Evolutionary conservation across 2,113 vertebrate species (phyloP), one percentile per base, ranked within the genome.

Genomic region (Orientallactaga bullata): DNA sequence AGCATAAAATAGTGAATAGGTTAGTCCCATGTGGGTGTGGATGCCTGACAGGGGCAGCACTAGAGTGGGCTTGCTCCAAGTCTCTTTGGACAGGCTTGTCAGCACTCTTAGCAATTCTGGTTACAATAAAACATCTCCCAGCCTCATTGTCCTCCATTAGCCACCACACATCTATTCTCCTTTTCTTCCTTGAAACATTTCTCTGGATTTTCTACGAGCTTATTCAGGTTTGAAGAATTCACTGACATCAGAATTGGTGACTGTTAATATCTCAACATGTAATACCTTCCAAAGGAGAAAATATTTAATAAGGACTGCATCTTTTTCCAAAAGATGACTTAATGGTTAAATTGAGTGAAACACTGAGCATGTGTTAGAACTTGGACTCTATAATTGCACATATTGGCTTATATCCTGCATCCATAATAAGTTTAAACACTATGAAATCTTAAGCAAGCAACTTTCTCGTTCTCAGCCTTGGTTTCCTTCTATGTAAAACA

Each of bases 401-500:
- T 42, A 11, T 23, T 35, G 55, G 24, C 77, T 90, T 85, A 47
- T 80, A 51, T 88, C 72, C 35, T 78, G 51, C 16, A 51, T 42
- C 60, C 42, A 72, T 88, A 35, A 61, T 61, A 55, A 55, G 55
- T 90, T 90, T 76, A 85, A 83, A 72, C 82, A 65, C 63, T 68
- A 20, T 79, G 77, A 66, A 55, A 79, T 84, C 12, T 18, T 47
- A 85, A 21, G n/a, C 16, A 84, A 51, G 23, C 65, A 66, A 61
- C 71, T 89, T 91, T 21, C 28, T 2, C 15, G 60, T 32, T 81
- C 66, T 74, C 73, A 90, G 32, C 55, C 35, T 90, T 58, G 74
- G 30, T 76, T 81, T 94, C 73, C 55, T 93, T 88, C 58, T 58
- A 61, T 80, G 16, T 71, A 76, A 89, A 91, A 77, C 21, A 35